Conservation (phyloP, 2,113 vertebrate genomes). For the Geothlypis trichas region DNA sequence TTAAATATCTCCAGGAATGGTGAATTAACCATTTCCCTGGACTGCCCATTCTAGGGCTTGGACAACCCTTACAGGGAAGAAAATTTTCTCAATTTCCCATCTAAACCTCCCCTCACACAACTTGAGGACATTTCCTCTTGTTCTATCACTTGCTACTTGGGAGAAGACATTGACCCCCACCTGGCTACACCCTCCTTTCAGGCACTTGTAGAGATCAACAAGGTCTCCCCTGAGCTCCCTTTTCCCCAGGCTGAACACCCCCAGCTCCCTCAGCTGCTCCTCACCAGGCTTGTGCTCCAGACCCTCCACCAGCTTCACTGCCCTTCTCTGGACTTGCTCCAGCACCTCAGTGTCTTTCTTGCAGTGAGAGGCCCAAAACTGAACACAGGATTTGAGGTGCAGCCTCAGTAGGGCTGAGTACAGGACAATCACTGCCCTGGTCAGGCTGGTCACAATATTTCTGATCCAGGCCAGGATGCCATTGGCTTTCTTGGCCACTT, state of each 20-base stretch:
- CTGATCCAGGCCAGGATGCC: neutral
- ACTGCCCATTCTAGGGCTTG: neutral
- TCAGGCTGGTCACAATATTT: neutral
- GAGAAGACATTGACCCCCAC: neutral
- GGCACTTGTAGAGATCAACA: accelerated
- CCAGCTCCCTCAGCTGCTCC: neutral
- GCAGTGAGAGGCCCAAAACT: neutral
- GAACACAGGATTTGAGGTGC: neutral
- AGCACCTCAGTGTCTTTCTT: neutral
- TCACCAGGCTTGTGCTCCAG: neutral
- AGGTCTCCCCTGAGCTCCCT: neutral
- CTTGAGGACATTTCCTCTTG: neutral
- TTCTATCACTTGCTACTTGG: neutral
- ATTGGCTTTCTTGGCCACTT: neutral
- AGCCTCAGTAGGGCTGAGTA: neutral
- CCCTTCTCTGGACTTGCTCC: neutral
- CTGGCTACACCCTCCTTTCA: neutral
- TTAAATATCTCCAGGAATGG: neutral
- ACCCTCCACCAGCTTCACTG: neutral
- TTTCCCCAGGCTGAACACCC: neutral
- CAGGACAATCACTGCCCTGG: neutral
- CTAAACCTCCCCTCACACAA: neutral
- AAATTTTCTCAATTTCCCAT: neutral
- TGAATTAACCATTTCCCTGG: neutral
- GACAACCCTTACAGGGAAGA: neutral